Base-by-base conservation (phyloP, 2,113 vertebrate species). In the Chlorocebus sabaeus region DNA sequence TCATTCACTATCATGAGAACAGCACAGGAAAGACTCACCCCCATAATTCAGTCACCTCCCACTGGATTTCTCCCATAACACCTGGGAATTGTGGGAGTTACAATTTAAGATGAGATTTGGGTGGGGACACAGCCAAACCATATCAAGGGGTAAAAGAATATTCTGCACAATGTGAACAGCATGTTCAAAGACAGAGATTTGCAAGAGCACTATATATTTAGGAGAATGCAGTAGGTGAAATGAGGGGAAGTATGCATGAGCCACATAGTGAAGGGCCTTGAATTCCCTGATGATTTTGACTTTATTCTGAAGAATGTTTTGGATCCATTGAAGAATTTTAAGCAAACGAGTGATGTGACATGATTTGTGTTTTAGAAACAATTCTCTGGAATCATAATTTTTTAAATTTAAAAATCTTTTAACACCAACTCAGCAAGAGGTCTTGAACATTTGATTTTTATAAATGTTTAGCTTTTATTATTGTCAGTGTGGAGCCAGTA, bases 381-480 rank as follows among this genome's bases (percentile, higher is more conserved):
- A 5, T n/a, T 87, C 93, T 78, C 87, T 55, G 45, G 68, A 93
- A 96, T 76, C 50, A 43, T 55, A 88, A 25, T 48, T 78, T 84
- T 93, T 90, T 95, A 52, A 13, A 45, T 94, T 68, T 84, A n/a
- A 80, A 93, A 94, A 64, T 32, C 0, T 64, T 86, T 89, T 50
- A 89, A 80, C 32, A 92, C 8, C 2, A 96, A n/a, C 22, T 76
- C 45, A 92, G 18, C 27, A 96, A 96, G 89, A 78, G 48, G 3
- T 96, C 59, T 96, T 93, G 70, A 97, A 85, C 35, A 78, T 96
- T 95, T 92, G 57, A 95, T 76, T 92, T 93, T 88, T 82, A 90
- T 73, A 93, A 96, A 93, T 97, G 67, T 93, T 83, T 97, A 81
- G 43, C 80, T 97, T 94, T 94, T 90, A 95, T 97, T 97, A 81